A percentile compares a stretch with the other conserved stretches of the same genome.
These are phyloP conservation scores for Loriculus beryllinus DNA, from an alignment of 2,797 vertebrate species.

Conservation along the genomic window DNA sequence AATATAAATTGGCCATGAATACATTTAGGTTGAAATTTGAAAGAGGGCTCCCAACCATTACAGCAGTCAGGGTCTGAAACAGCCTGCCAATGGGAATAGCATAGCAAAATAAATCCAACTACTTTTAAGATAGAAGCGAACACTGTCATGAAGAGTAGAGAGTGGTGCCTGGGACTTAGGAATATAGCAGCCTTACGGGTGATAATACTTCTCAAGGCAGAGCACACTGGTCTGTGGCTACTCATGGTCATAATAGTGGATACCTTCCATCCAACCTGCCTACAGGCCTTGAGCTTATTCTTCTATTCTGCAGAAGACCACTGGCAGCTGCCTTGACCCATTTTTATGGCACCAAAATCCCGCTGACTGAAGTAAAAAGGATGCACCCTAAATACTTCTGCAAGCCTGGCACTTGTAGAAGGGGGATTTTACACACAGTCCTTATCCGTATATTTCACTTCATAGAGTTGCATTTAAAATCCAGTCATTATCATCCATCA, in stretches of 20 bases:
- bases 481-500: not conserved
- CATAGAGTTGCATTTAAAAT: not conserved
- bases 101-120: not conserved
- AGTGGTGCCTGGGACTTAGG: not conserved
- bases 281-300: not conserved
- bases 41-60: slow-evolving; percentile 3
- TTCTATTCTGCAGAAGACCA: not conserved
- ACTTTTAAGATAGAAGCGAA: not conserved
- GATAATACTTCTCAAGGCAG: not conserved
- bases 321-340: not conserved
- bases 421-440: not conserved
- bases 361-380: not conserved
- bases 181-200: not conserved
- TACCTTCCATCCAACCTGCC: not conserved
- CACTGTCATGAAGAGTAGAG: not conserved
- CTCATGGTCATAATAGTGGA: not conserved
- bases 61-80: not conserved
- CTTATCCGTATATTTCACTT: not conserved
- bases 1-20: slow-evolving; percentile 20
- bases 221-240: not conserved
- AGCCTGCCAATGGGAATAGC: not conserved
- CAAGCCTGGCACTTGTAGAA: not conserved
- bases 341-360: not conserved
- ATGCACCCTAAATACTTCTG: not conserved
- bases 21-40: slow-evolving; percentile 29